phyloP scores from a whole-genome alignment of 1,140 invertebrate genomes.

The Drosophila tropicalis region DNA sequence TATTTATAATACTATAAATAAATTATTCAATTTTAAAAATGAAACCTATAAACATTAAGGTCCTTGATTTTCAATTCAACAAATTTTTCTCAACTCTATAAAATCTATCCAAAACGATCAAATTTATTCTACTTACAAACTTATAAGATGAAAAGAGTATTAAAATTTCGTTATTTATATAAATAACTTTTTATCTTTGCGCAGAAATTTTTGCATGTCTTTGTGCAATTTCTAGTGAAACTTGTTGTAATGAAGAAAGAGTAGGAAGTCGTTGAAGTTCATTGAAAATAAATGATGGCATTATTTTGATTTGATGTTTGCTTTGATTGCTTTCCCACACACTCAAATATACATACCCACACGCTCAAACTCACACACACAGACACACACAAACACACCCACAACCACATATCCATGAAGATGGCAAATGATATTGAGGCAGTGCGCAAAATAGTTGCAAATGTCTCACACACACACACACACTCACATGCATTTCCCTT shows the following conservation, averaged over 20 bases:
- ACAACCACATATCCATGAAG: constrained; percentile 3
- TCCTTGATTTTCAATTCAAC: too few relatives aligned
- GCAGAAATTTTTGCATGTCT: constrained; percentile 52
- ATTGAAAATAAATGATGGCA: constrained; percentile 79
- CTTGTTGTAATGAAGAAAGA: constrained; percentile 29
- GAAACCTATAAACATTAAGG: too few relatives aligned
- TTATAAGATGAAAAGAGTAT: not conserved
- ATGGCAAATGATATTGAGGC: constrained; percentile 68
- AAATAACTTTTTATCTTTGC: not conserved
- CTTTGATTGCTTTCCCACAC: constrained; percentile 71
- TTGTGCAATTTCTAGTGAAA: constrained; percentile 48
- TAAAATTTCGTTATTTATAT: not conserved
- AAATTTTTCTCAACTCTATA: too few relatives aligned
- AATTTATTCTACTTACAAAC: too few relatives aligned
- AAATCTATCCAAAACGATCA: too few relatives aligned
- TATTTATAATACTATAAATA: too few relatives aligned
- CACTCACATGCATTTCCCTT: constrained; percentile 23
- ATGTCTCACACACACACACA: constrained; percentile 44
- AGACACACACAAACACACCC: not conserved
- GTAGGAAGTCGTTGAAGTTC: constrained; percentile 50
- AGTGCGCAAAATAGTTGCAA: constrained; percentile 64
- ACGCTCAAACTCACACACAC: not conserved
- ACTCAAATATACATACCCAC: constrained; percentile 13
- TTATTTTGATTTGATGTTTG: constrained; percentile 81
- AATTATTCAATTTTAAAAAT: too few relatives aligned